phyloP scores from a whole-genome alignment of 2,113 vertebrate species.

The Eptesicus fuscus region DNA sequence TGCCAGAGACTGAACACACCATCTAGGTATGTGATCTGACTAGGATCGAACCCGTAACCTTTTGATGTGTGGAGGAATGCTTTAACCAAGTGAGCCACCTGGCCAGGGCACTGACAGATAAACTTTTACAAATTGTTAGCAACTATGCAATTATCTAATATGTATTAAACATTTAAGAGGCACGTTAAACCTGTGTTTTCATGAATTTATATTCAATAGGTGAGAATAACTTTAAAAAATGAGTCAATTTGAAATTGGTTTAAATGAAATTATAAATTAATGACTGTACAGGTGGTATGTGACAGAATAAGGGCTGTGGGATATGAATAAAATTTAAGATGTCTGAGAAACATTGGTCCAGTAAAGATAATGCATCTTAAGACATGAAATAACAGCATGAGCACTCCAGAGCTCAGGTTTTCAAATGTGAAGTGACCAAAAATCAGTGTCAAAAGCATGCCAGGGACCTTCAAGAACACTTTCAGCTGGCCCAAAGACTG shows the following conservation, averaged over 20 bases:
- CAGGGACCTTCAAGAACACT: neutral
- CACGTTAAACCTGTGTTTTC: neutral
- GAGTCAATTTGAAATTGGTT: slow-evolving; percentile 24
- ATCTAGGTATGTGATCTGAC: too few species aligned
- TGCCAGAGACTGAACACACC: too few species aligned
- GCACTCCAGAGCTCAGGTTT: neutral
- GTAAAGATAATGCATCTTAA: neutral
- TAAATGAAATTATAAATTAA: neutral
- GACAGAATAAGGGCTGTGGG: neutral
- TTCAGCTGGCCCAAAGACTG: neutral
- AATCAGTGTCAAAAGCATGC: neutral
- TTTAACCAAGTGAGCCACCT: too few species aligned
- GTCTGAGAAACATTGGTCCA: neutral
- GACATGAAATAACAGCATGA: neutral
- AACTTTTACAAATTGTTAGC: neutral
- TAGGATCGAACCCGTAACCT: too few species aligned
- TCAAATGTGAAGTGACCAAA: neutral
- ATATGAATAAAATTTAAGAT: neutral
- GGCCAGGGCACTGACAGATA: neutral
- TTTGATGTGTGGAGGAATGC: too few species aligned
- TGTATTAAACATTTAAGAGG: neutral
- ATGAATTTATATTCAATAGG: neutral
- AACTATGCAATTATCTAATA: neutral
- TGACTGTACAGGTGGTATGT: neutral
- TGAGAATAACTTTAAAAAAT: neutral